Conservation (phyloP, 2,113 vertebrate genomes). For the Microtus oregoni region DNA sequence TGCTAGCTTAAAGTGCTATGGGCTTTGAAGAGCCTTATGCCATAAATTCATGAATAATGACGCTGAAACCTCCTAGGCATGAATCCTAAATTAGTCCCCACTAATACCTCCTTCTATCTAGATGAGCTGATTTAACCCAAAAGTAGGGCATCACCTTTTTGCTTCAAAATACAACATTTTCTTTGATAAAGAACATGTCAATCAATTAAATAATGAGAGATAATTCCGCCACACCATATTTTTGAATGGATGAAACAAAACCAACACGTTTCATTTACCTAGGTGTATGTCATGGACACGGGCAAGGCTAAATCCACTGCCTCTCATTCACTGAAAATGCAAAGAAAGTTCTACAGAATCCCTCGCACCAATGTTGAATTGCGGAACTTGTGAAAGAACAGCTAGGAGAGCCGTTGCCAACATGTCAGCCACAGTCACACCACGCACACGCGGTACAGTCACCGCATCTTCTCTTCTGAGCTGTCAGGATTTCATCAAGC, state of each 20-base stretch:
- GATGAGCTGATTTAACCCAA: not conserved
- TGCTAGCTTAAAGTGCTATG: not conserved
- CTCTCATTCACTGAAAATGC: no score
- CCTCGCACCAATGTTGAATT: no score
- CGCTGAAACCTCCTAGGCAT: not conserved
- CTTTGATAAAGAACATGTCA: no score
- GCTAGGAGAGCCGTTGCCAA: conserved; percentile 20
- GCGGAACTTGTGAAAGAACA: no score
- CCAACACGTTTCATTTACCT: no score
- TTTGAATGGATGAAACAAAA: no score
- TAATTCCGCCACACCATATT: no score
- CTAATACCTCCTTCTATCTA: not conserved
- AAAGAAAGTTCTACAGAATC: no score
- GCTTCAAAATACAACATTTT: no score
- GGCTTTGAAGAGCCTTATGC: not conserved
- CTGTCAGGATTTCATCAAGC: conserved; percentile 71
- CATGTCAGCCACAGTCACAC: conserved; percentile 61
- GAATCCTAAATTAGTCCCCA: not conserved
- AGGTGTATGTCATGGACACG: no score
- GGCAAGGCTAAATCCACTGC: no score
- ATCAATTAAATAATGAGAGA: no score
- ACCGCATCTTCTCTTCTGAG: conserved; percentile 61
- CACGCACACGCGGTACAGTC: conserved; percentile 46
- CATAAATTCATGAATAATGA: not conserved
- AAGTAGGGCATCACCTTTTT: not conserved